phyloP scores from a whole-genome alignment of 2,113 vertebrate genomes.

The Myxocyprinus asiaticus region DNA sequence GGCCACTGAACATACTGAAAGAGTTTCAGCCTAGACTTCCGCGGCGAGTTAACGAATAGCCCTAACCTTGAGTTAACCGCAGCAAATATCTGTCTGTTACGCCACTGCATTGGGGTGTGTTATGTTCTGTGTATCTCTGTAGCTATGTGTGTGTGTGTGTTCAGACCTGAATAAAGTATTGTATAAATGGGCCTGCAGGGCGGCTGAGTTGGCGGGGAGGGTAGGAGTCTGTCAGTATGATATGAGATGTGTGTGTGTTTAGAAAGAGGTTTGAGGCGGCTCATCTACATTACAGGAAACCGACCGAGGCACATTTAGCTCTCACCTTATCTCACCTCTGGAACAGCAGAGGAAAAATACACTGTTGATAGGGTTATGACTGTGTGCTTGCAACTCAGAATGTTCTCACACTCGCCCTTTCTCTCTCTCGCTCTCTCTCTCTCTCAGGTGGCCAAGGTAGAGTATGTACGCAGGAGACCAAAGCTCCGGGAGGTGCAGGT shows the following conservation, averaged over 20 bases:
- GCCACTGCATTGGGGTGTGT: slow-evolving; percentile 34
- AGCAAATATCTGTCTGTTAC: slow-evolving; percentile 21
- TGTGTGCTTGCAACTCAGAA: slow-evolving; percentile 23
- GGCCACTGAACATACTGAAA: slow-evolving; percentile 45
- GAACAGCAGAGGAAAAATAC: background rate
- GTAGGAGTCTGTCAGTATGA: slow-evolving; percentile 42
- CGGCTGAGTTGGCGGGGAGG: slow-evolving; percentile 39
- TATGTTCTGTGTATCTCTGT: slow-evolving; percentile 46
- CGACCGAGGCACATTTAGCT: slow-evolving; percentile 27
- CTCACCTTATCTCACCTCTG: slow-evolving; percentile 45
- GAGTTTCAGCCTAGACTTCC: slow-evolving; percentile 46
- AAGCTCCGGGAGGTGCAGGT: slow-evolving; percentile 95
- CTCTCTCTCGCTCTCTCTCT: slow-evolving; percentile 24
- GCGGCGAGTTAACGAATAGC: slow-evolving; percentile 45
- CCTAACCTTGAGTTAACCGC: slow-evolving; percentile 49
- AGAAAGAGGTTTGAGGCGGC: slow-evolving; percentile 11
- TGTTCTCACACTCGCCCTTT: slow-evolving; percentile 6
- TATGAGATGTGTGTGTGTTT: slow-evolving; percentile 48
- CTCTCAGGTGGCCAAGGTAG: slow-evolving; percentile 94
- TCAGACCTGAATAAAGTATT: slow-evolving; percentile 55
- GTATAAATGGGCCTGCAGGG: slow-evolving; percentile 53
- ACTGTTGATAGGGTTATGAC: slow-evolving; percentile 24
- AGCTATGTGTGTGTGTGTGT: slow-evolving; percentile 55
- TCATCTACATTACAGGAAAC: slow-evolving; percentile 38
- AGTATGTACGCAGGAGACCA: slow-evolving; percentile 90